Evolutionary conservation across 2,888 invertebrate genomes (phyloP).

Genomic region (Dascillus cervinus): DNA sequence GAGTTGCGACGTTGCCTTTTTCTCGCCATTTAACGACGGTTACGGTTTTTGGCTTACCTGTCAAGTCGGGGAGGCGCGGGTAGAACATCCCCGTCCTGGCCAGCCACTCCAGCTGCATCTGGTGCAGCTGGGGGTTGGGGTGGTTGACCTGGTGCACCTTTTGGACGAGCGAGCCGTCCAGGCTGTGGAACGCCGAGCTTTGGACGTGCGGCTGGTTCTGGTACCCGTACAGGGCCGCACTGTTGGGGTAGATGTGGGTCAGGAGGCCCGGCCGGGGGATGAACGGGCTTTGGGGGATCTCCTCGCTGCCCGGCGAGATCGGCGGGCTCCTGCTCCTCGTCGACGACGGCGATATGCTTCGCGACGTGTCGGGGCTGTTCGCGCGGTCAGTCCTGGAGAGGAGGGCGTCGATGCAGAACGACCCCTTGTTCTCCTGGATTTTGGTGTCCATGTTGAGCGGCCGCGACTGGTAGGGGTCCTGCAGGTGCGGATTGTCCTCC

Average conservation of each 20-base stretch:
- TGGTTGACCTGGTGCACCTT: constrained; percentile 42
- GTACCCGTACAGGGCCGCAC: constrained; percentile 34
- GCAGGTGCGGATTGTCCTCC: constrained; percentile 26
- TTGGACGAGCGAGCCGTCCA: constrained; percentile 42
- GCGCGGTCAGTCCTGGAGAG: constrained; percentile 49
- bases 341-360: constrained; percentile 43
- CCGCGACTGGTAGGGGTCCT: constrained; percentile 24
- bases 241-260: constrained; percentile 38
- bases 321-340: constrained; percentile 72
- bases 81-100: constrained; percentile 90
- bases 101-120: constrained; percentile 83
- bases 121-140: constrained; percentile 54
- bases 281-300: constrained; percentile 46
- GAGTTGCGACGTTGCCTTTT: too few relatives aligned
- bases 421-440: constrained; percentile 46
- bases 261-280: constrained; percentile 57
- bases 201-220: constrained; percentile 48
- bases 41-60: constrained; percentile 67
- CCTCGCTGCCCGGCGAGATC: constrained; percentile 80
- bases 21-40: too few relatives aligned
- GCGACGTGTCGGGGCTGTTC: constrained; percentile 33
- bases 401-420: constrained; percentile 86
- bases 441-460: constrained; percentile 39
- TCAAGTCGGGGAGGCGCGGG: constrained; percentile 76
- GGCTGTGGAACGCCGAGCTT: constrained; percentile 48